These are phyloP conservation scores for Toxotes jaculatrix DNA, from an alignment of 2,113 vertebrate species.

Conservation along the genomic window DNA sequence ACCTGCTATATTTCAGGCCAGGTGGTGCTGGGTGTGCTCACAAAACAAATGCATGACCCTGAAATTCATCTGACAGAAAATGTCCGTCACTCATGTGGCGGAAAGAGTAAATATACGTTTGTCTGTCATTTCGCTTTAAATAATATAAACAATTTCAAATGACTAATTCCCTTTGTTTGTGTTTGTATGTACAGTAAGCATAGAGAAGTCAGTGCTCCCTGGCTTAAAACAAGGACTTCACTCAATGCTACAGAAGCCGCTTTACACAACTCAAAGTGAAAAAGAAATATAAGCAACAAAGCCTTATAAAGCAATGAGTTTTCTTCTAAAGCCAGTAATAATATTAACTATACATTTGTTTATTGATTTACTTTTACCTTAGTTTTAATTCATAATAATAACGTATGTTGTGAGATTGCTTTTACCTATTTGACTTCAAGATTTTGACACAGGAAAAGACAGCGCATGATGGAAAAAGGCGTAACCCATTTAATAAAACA, in stretches of 20 bases:
- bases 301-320: not conserved
- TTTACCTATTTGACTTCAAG: not conserved
- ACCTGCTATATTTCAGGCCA: not conserved
- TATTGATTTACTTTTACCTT: too few species aligned
- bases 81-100: not conserved
- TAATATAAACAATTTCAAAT: not conserved
- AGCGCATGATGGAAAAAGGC: slow-evolving; percentile 13
- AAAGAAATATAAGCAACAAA: not conserved
- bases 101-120: not conserved
- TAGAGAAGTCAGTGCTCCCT: not conserved
- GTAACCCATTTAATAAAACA: slow-evolving; percentile 27
- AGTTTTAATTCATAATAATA: not conserved
- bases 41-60: not conserved
- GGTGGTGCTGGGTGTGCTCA: slow-evolving; percentile 23
- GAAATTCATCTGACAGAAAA: slow-evolving; percentile 6
- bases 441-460: not conserved
- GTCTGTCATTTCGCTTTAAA: not conserved
- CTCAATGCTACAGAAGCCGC: not conserved
- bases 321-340: not conserved
- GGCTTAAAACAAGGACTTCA: not conserved
- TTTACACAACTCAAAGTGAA: not conserved
- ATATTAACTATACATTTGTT: not conserved
- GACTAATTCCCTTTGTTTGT: not conserved
- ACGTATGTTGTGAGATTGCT: not conserved
- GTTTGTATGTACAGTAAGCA: not conserved